These are phyloP conservation scores for Nebria salina DNA, from an alignment of 2,888 invertebrate genomes.

Conservation along the genomic window DNA sequence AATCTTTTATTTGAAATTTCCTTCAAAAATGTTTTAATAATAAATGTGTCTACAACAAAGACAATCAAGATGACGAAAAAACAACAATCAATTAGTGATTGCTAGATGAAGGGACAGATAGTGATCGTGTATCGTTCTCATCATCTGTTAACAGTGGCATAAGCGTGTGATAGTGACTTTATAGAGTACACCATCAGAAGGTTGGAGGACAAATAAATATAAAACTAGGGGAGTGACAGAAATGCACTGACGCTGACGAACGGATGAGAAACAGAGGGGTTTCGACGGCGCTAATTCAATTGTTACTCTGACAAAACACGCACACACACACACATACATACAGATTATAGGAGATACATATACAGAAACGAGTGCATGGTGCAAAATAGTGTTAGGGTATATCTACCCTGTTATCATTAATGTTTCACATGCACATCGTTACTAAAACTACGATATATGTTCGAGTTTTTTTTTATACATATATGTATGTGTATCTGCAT, in stretches of 20 bases:
- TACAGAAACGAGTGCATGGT: not conserved
- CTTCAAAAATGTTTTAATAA: not conserved
- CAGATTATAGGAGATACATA: constrained; percentile 14
- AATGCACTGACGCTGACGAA: not conserved
- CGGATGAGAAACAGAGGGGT: constrained; percentile 14
- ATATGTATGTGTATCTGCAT: not conserved
- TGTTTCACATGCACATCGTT: constrained; percentile 28
- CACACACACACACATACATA: constrained; percentile 18
- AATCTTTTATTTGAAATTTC: too few relatives aligned
- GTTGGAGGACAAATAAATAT: constrained; percentile 5
- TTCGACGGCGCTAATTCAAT: constrained; percentile 38
- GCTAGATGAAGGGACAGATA: not conserved
- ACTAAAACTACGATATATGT: constrained; percentile 9
- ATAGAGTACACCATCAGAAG: not conserved
- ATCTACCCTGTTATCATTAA: constrained; percentile 45
- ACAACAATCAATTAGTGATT: not conserved
- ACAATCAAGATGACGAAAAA: not conserved
- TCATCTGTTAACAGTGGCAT: not conserved
- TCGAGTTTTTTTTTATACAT: not conserved
- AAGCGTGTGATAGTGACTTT: constrained; percentile 4
- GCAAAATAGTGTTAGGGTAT: not conserved
- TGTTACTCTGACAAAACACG: constrained; percentile 22
- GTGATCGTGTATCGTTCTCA: not conserved
- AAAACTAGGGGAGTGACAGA: not conserved
- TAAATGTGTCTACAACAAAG: not conserved